Evolutionary conservation across 92 coral and sea anemone species (phyloP).

Genomic region (Porites rus): DNA sequence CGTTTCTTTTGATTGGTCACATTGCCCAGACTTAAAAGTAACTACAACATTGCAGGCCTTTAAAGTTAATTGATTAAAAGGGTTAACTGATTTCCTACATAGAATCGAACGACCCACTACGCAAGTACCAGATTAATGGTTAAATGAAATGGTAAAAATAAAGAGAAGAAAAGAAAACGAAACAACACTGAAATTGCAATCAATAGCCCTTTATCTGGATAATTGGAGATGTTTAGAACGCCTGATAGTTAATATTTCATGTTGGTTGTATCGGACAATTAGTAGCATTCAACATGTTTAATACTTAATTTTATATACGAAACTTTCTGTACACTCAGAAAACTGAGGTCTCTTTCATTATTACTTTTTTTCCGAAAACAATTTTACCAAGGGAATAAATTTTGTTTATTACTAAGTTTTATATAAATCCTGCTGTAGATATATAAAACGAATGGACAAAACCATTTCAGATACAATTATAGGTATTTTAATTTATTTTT

Average conservation of each 20-base stretch:
- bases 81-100: too few relatives aligned
- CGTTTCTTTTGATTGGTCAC: too few relatives aligned
- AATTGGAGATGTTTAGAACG: too few relatives aligned
- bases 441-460: constrained; percentile 14
- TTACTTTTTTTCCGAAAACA: not conserved
- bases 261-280: not conserved
- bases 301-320: not conserved
- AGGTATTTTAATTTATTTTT: not conserved
- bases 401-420: not conserved
- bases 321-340: not conserved
- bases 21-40: too few relatives aligned
- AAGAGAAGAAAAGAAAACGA: too few relatives aligned
- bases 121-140: too few relatives aligned
- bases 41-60: too few relatives aligned
- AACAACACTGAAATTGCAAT: too few relatives aligned
- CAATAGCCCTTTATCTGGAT: too few relatives aligned
- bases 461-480: not conserved
- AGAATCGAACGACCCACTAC: too few relatives aligned
- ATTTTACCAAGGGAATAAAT: not conserved
- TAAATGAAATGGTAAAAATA: too few relatives aligned
- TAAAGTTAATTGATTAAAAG: too few relatives aligned
- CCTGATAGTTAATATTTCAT: not conserved
- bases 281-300: not conserved
- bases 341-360: not conserved
- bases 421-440: constrained; percentile 6